Percentiles rank a stretch among this genome's conserved stretches.
phyloP scores from a whole-genome alignment of 30 jellyfish, hydroid and myxozoan species.

The Sanderia malayensis region DNA sequence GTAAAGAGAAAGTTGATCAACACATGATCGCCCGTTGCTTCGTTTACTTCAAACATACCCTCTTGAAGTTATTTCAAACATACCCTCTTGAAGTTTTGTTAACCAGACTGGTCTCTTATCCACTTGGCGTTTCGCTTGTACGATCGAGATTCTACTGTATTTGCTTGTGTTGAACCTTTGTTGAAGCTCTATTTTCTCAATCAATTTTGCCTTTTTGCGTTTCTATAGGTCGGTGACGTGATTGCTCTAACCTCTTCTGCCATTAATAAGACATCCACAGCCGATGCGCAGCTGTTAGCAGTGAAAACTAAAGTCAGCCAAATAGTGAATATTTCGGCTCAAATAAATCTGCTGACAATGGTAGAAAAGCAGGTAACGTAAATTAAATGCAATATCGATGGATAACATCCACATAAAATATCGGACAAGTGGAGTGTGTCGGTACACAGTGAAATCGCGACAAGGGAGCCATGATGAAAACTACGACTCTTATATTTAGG shows the following conservation, averaged over 20 bases:
- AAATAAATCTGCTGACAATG: conserved; percentile 27
- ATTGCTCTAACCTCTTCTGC: conserved; percentile 50
- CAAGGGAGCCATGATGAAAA: neutral
- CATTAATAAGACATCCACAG: conserved; percentile 29
- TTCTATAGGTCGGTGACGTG: conserved; percentile 57
- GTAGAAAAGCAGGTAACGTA: conserved; percentile 45
- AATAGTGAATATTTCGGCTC: conserved; percentile 30
- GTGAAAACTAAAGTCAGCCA: conserved; percentile 49
- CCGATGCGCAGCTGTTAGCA: conserved; percentile 51
- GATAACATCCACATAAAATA: neutral
- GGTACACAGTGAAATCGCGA: neutral
- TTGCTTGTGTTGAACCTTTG: too few relatives aligned
- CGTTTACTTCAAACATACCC: neutral
- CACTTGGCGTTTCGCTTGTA: too few relatives aligned
- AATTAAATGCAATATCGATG: neutral
- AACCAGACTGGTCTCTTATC: too few relatives aligned
- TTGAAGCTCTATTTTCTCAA: too few relatives aligned
- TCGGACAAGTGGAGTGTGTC: neutral
- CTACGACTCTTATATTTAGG: neutral
- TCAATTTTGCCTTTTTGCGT: neutral
- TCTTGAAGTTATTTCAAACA: too few relatives aligned
- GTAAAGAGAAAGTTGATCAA: neutral
- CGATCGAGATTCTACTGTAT: too few relatives aligned
- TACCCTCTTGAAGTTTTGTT: too few relatives aligned
- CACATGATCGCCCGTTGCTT: neutral